phyloP scores from a whole-genome alignment of 2,113 vertebrate species.

The Coptodon rendalli region DNA sequence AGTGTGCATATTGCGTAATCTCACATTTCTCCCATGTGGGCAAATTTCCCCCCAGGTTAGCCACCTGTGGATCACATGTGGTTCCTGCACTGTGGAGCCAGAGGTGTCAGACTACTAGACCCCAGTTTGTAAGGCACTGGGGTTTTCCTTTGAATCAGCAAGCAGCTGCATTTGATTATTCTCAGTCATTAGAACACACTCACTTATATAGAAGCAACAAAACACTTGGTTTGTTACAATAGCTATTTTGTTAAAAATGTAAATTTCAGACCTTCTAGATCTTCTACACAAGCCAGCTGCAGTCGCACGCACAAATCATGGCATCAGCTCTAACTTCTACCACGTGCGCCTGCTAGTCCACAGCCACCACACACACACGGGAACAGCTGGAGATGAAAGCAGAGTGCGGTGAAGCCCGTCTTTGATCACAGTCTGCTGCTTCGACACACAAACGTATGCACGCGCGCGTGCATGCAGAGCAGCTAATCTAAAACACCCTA shows the following conservation, averaged over 20 bases:
- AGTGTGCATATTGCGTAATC: not conserved
- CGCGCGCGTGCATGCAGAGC: not conserved
- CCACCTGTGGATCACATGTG: not conserved
- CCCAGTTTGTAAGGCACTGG: not conserved
- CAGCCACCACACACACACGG: not conserved
- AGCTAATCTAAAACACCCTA: not conserved
- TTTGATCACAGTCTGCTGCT: not conserved
- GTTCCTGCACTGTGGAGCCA: not conserved
- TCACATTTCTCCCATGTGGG: not conserved
- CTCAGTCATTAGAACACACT: not conserved
- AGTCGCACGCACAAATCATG: not conserved
- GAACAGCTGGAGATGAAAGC: conserved; percentile 20
- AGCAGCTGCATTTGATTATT: not conserved
- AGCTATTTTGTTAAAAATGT: not conserved
- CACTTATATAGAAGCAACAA: not conserved
- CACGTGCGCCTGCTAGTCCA: not conserved
- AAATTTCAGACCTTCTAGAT: not conserved
- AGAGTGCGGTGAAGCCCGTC: not conserved
- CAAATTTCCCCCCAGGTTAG: not conserved
- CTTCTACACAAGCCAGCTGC: not conserved
- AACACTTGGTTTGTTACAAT: not conserved
- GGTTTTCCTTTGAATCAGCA: not conserved
- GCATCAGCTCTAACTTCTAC: not conserved
- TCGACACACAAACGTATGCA: not conserved
- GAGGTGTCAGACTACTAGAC: not conserved